Base-by-base conservation (phyloP, 2,113 vertebrate genomes). In the Desmodus rotundus region DNA sequence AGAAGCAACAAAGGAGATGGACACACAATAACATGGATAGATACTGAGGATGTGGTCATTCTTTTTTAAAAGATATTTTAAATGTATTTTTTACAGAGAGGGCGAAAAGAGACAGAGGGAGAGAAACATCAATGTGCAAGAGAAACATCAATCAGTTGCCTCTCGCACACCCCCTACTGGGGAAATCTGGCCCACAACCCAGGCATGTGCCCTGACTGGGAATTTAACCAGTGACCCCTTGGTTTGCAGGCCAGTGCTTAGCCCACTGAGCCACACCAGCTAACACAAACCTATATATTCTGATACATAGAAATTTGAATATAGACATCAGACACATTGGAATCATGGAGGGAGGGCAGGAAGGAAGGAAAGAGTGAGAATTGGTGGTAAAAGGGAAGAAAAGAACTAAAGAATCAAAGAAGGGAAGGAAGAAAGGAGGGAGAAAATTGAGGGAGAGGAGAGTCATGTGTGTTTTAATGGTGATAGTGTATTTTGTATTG, bases 241-340 rank as follows among this genome's bases (percentile, higher is more conserved):
- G 12, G 61, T 63, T 13, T 11, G 2, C 13, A 63, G 61, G 61
- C 61, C 28, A 1, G 61, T 26, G 24, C 61, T 31, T 26, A 63
- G 24, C 13, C 12, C 26, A 63, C 61, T 31, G 12, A 63, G 61
- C 13, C 28, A 63, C 61, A 63, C 12, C 28, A 63, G 28, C 61
- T 12, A 63, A 63, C 28, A 26, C 61, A 63, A 92, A 45, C 52
- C 33, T 68, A 68, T 16, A 31, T 73, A 89, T 74, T 77, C 73
- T 88, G 56, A 88, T 43, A 77, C 22, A 92, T 33, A 76, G 31
- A 89, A 67, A 61, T 89, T 82, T 96, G 4, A 94, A 93, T n/a
- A 65, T n/a, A 89, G 11, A 74, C n/a, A 78, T 86, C 74, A 94
- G 41, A 80, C 50, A 82, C 36, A 83, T 7, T 68, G 47, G 41